phyloP scores from a whole-genome alignment of 1,140 invertebrate species.

The Apocrypta bakeri region DNA sequence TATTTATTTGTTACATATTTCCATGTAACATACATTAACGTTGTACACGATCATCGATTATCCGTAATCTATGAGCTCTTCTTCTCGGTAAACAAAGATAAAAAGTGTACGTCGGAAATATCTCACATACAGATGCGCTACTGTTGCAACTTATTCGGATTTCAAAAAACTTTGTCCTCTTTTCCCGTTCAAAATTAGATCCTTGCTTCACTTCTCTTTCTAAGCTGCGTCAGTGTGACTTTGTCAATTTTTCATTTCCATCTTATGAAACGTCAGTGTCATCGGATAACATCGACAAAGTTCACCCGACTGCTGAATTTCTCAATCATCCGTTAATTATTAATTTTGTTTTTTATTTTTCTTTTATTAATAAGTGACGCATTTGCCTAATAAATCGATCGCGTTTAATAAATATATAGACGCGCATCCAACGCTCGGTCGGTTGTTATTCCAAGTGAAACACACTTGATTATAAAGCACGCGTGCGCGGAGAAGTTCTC shows the following conservation, averaged over 20 bases:
- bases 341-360: background rate
- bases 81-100: background rate
- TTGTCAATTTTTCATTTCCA: background rate
- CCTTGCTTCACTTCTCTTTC: too few relatives aligned
- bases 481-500: background rate
- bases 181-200: background rate
- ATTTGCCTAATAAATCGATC: too few relatives aligned
- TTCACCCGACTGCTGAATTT: too few relatives aligned
- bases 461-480: background rate
- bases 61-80: background rate
- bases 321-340: too few relatives aligned
- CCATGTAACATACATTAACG: background rate
- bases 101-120: background rate
- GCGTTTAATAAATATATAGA: too few relatives aligned
- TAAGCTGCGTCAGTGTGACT: too few relatives aligned
- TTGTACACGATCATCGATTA: background rate
- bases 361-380: too few relatives aligned
- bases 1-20: background rate
- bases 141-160: background rate
- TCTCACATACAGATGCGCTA: background rate
- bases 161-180: background rate
- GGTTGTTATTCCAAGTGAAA: background rate
- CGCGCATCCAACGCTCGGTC: background rate
- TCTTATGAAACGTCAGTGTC: background rate
- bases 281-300: background rate